Percentiles rank a stretch among this genome's conserved stretches.
These are phyloP conservation scores for Cynopterus sphinx DNA, from an alignment of 2,797 vertebrate species.

Conservation along the genomic window DNA sequence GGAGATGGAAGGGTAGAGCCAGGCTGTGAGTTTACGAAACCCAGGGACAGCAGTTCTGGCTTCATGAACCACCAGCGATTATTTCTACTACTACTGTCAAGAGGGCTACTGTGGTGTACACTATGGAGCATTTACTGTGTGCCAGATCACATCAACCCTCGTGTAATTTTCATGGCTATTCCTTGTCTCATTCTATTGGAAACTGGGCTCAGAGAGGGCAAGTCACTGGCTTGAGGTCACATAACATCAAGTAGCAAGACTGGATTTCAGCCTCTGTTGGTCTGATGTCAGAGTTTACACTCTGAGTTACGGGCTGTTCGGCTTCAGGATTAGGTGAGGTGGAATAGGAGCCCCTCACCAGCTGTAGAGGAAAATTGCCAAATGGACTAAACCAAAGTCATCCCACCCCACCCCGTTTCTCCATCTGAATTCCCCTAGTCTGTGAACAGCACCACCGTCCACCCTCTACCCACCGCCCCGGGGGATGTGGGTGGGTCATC, in stretches of 20 bases:
- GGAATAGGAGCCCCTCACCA: not conserved
- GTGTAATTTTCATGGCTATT: not conserved
- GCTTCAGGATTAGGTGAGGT: not conserved
- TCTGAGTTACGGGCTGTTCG: not conserved
- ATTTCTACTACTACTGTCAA: fast-evolving
- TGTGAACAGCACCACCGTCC: not conserved
- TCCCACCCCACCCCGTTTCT: not conserved
- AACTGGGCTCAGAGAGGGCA: not conserved
- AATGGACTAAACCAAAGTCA: not conserved
- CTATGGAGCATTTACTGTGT: not conserved
- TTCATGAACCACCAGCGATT: not conserved
- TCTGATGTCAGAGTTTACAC: not conserved
- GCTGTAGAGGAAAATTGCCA: not conserved
- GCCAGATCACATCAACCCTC: not conserved
- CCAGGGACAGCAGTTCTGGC: not conserved
- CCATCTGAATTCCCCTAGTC: not conserved
- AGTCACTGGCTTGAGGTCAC: not conserved
- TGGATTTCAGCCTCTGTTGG: not conserved
- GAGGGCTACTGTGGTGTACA: fast-evolving
- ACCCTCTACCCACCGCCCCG: fast-evolving
- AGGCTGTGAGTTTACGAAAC: not conserved
- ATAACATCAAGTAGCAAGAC: not conserved
- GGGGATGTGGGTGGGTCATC: not conserved
- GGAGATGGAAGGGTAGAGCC: not conserved
- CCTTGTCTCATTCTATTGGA: not conserved